A percentile compares a stretch with the other conserved stretches of the same genome.
Conservation (phyloP, 2,113 vertebrate genomes). For the Dasyprocta punctata region DNA sequence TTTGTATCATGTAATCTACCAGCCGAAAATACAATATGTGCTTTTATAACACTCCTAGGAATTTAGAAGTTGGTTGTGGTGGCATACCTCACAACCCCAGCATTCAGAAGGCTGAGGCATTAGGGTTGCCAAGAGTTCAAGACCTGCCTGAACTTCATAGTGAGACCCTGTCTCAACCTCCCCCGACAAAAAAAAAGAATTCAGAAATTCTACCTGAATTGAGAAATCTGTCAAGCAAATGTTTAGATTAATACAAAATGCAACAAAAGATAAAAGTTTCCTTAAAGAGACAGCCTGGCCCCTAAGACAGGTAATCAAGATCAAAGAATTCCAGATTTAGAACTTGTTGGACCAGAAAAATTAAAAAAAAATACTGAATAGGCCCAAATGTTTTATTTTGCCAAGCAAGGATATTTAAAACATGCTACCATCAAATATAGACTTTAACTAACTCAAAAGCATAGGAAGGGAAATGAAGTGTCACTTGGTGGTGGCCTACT, state of each 20-base stretch:
- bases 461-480: background rate
- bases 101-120: too few relatives aligned
- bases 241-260: conserved; percentile 44
- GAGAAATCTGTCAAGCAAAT: background rate
- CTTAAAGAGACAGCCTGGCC: conserved; percentile 18
- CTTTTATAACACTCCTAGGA: background rate
- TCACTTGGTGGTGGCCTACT: background rate
- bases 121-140: too few relatives aligned
- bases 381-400: background rate
- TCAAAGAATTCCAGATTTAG: conserved; percentile 6
- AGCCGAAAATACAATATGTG: background rate
- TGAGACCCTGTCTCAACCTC: too few relatives aligned
- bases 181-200: background rate
- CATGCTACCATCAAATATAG: background rate
- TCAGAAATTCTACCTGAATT: conserved; percentile 2
- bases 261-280: conserved; percentile 16
- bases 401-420: conserved; percentile 20
- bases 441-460: conserved; percentile 21
- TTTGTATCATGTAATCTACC: background rate
- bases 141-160: too few relatives aligned
- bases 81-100: background rate
- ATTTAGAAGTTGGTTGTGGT: background rate
- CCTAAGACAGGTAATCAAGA: background rate
- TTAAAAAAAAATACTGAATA: conserved; percentile 17
- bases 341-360: conserved; percentile 29